Conservation (phyloP, 2,888 invertebrate genomes). For the Drosophila niveifrons region DNA sequence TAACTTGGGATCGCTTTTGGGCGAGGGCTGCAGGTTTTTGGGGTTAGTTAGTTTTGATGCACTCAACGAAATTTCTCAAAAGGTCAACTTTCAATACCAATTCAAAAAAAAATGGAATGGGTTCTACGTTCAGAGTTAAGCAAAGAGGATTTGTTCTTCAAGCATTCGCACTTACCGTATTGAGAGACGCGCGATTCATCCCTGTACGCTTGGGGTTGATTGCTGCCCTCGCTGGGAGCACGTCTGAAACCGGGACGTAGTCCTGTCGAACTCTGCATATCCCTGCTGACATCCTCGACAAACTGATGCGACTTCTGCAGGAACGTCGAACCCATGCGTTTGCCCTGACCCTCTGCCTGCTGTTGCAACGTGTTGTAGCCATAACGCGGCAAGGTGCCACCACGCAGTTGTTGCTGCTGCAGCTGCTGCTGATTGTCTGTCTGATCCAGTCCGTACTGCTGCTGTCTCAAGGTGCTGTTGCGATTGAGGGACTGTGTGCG, state of each 20-base stretch:
- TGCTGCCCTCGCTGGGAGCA: conserved; percentile 85
- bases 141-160: background rate
- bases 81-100: conserved; percentile 67
- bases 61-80: conserved; percentile 56
- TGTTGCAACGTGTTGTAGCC: conserved; percentile 86
- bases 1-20: conserved; percentile 17
- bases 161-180: conserved; percentile 87
- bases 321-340: conserved; percentile 89
- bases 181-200: conserved; percentile 90
- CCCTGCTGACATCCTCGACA: conserved; percentile 88
- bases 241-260: conserved; percentile 84
- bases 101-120: conserved; percentile 47
- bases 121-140: conserved; percentile 23
- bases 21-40: conserved; percentile 1
- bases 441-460: conserved; percentile 58
- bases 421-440: conserved; percentile 64
- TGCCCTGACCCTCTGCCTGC: conserved; percentile 87
- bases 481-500: conserved; percentile 83
- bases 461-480: conserved; percentile 75
- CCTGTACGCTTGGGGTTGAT: conserved; percentile 88
- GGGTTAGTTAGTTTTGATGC: conserved; percentile 52
- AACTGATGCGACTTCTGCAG: conserved; percentile 90
- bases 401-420: conserved; percentile 78
- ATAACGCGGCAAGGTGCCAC: conserved; percentile 88
- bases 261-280: conserved; percentile 85